Conservation (phyloP, 2,888 invertebrate species). For the Leistus spinibarbis region DNA sequence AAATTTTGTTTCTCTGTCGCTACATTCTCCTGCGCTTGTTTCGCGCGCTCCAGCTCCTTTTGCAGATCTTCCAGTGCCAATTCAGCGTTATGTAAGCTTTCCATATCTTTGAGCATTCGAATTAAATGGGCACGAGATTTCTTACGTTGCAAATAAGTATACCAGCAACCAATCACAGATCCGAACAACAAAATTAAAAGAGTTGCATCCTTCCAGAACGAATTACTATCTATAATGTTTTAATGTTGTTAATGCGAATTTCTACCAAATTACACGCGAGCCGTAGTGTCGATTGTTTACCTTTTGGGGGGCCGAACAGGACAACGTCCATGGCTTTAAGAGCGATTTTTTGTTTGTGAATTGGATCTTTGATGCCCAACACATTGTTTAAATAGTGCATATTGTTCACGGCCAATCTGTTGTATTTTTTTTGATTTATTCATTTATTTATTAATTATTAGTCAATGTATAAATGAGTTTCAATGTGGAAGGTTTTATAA, state of each 20-base stretch:
- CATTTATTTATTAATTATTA: background rate
- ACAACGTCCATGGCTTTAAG: conserved; percentile 99
- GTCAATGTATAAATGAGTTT: background rate
- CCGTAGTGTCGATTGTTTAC: conserved; percentile 59
- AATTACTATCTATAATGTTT: conserved; percentile 50
- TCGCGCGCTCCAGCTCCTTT: conserved; percentile 80
- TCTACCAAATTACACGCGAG: background rate
- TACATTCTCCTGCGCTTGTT: conserved; percentile 81
- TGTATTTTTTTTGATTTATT: background rate
- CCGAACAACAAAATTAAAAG: conserved; percentile 82
- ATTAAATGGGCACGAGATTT: conserved; percentile 84
- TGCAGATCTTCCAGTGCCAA: conserved; percentile 85
- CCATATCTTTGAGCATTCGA: conserved; percentile 94
- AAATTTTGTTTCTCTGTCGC: conserved; percentile 81
- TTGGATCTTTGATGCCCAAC: conserved; percentile 95
- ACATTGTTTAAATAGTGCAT: conserved; percentile 86
- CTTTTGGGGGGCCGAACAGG: conserved; percentile 96
- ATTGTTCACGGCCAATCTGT: conserved; percentile 92
- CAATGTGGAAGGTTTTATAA: background rate
- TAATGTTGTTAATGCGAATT: background rate
- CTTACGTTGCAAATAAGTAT: conserved; percentile 88
- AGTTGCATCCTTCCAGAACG: conserved; percentile 83
- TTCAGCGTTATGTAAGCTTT: conserved; percentile 88
- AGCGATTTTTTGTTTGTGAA: conserved; percentile 96
- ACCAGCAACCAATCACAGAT: conserved; percentile 89